Conservation (phyloP, 2,888 invertebrate genomes). For the Eristalis tenax region DNA sequence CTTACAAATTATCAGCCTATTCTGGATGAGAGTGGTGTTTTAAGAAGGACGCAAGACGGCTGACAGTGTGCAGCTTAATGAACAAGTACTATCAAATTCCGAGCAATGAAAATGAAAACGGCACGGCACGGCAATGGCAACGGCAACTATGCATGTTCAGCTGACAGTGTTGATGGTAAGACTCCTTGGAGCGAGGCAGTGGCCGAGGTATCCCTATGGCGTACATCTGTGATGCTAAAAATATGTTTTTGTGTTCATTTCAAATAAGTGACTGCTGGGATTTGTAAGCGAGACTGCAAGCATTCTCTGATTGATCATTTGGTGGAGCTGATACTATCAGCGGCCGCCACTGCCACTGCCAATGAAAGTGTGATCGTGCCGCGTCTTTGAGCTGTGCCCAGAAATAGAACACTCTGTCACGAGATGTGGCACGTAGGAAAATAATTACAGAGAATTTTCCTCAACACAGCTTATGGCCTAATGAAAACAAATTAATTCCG, state of each 20-base stretch:
- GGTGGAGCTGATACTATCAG: constrained; percentile 58
- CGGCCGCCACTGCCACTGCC: constrained; percentile 20
- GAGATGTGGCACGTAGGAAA: constrained; percentile 67
- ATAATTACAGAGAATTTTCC: constrained; percentile 65
- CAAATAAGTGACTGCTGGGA: constrained; percentile 70
- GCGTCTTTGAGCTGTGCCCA: constrained; percentile 43
- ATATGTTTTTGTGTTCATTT: constrained; percentile 63
- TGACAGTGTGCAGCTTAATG: constrained; percentile 52
- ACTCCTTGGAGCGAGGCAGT: neutral
- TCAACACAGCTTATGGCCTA: constrained; percentile 62
- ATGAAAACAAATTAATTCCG: constrained; percentile 71
- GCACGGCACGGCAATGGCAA: neutral
- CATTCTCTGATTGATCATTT: constrained; percentile 68
- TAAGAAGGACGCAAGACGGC: constrained; percentile 36
- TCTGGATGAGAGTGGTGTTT: constrained; percentile 52
- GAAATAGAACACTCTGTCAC: constrained; percentile 61
- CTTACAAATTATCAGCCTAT: constrained; percentile 70
- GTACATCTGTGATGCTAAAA: constrained; percentile 70
- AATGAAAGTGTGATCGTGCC: constrained; percentile 61
- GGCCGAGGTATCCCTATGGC: constrained; percentile 28
- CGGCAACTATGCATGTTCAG: neutral
- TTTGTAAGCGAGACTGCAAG: constrained; percentile 66
- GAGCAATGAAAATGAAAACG: constrained; percentile 7
- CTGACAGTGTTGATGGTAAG: neutral
- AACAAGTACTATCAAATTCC: constrained; percentile 53